A percentile compares a stretch with the other conserved stretches of the same genome.
These are phyloP conservation scores for Tetramorium alpestre DNA, from an alignment of 1,140 invertebrate species.

Conservation along the genomic window DNA sequence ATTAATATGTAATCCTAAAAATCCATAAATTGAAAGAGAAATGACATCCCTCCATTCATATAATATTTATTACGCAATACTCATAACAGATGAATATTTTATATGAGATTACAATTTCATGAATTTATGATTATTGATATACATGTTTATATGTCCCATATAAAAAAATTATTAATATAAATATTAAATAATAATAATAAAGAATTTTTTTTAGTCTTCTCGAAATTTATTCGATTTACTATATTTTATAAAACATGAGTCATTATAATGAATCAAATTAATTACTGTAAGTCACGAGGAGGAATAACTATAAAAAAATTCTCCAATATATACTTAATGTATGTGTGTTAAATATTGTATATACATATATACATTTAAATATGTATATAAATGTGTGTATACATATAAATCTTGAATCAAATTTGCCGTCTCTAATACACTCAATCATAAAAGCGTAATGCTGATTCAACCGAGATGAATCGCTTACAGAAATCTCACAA, in stretches of 20 bases:
- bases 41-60: not conserved
- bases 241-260: not conserved
- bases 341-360: not conserved
- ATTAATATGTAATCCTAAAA: not conserved
- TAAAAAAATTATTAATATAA: not conserved
- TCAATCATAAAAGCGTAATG: conserved; percentile 19
- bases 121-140: not conserved
- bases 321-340: not conserved
- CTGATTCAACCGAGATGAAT: conserved; percentile 48
- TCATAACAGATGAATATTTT: not conserved
- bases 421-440: not conserved
- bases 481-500: conserved; percentile 15
- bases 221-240: not conserved
- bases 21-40: not conserved
- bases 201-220: not conserved
- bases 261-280: not conserved
- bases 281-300: not conserved
- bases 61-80: not conserved
- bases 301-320: not conserved
- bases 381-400: not conserved
- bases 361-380: not conserved
- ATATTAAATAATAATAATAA: conserved; percentile 1
- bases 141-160: not conserved
- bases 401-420: not conserved
- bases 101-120: not conserved